These are phyloP conservation scores for Hymenopus coronatus DNA, from an alignment of 2,888 invertebrate species.

Conservation along the genomic window DNA sequence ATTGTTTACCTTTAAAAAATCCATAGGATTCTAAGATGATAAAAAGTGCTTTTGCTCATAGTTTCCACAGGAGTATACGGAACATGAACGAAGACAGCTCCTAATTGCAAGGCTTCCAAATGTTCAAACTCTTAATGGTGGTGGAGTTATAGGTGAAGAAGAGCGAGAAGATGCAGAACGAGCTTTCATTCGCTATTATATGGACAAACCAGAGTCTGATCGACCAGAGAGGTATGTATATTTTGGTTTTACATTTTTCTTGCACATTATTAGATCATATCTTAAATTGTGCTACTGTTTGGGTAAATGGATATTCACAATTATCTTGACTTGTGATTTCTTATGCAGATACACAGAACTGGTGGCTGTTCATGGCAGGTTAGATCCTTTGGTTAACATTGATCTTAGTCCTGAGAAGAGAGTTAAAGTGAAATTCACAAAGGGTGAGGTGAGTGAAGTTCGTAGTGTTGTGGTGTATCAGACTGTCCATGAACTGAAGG, in stretches of 20 bases:
- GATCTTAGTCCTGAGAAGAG: conserved; percentile 83
- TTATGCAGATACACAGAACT: conserved; percentile 73
- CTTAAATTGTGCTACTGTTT: too few species aligned
- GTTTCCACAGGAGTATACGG: conserved; percentile 68
- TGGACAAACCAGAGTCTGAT: conserved; percentile 82
- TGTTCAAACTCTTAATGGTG: conserved; percentile 84
- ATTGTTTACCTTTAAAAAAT: too few species aligned
- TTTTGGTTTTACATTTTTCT: not conserved
- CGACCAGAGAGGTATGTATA: conserved; percentile 68
- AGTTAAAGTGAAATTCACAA: conserved; percentile 74
- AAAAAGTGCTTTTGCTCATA: not conserved
- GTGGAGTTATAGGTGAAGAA: conserved; percentile 75
- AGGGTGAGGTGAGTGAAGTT: conserved; percentile 53
- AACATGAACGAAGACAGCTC: conserved; percentile 83
- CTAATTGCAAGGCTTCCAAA: conserved; percentile 85
- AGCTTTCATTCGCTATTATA: conserved; percentile 88
- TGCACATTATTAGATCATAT: too few species aligned
- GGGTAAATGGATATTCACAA: too few species aligned
- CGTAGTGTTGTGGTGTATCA: conserved; percentile 72
- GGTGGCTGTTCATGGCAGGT: conserved; percentile 78
- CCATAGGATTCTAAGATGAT: too few species aligned
- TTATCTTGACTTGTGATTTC: not conserved
- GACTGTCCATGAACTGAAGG: conserved; percentile 69
- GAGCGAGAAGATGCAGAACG: conserved; percentile 91
- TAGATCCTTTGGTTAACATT: conserved; percentile 86